Evolutionary conservation across 2,113 vertebrate genomes (phyloP).

Genomic region (Trogon surrucura): DNA sequence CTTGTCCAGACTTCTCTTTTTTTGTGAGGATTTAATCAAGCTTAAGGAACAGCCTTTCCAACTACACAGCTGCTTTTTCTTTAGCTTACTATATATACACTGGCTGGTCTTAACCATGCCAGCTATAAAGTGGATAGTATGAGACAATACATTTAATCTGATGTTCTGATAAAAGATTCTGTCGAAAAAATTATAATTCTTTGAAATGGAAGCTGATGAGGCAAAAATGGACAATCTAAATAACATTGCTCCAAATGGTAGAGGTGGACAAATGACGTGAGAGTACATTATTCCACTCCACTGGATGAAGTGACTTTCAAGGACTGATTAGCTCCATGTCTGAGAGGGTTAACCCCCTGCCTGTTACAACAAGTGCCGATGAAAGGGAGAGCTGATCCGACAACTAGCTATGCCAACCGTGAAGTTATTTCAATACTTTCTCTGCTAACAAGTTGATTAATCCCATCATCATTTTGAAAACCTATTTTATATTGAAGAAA

Average conservation of each 20-base stretch:
- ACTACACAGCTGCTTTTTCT: background rate
- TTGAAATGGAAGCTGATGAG: slow-evolving; percentile 52
- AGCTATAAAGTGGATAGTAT: background rate
- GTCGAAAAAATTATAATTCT: background rate
- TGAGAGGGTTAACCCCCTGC: slow-evolving; percentile 72
- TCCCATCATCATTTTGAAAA: slow-evolving; percentile 59
- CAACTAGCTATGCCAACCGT: slow-evolving; percentile 62
- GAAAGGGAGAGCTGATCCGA: slow-evolving; percentile 69
- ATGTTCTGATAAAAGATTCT: background rate
- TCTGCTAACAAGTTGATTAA: slow-evolving; percentile 67
- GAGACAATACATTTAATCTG: slow-evolving; percentile 23
- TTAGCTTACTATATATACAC: slow-evolving; percentile 3
- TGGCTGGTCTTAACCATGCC: background rate
- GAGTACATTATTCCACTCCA: slow-evolving; percentile 67
- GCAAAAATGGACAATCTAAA: slow-evolving; percentile 61
- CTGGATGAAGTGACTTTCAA: slow-evolving; percentile 70
- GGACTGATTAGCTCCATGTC: slow-evolving; percentile 74
- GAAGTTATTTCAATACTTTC: slow-evolving; percentile 72
- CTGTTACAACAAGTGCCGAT: slow-evolving; percentile 70
- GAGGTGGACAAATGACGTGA: slow-evolving; percentile 51
- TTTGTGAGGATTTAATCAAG: background rate
- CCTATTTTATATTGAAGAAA: slow-evolving; percentile 54
- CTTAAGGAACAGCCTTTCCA: background rate
- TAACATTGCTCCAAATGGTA: slow-evolving; percentile 34
- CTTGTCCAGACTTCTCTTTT: background rate